Percentiles rank a stretch among this genome's conserved stretches.
Evolutionary conservation across 2,797 vertebrate genomes (phyloP).

Genomic region (Schizopygopsis pylzovi): DNA sequence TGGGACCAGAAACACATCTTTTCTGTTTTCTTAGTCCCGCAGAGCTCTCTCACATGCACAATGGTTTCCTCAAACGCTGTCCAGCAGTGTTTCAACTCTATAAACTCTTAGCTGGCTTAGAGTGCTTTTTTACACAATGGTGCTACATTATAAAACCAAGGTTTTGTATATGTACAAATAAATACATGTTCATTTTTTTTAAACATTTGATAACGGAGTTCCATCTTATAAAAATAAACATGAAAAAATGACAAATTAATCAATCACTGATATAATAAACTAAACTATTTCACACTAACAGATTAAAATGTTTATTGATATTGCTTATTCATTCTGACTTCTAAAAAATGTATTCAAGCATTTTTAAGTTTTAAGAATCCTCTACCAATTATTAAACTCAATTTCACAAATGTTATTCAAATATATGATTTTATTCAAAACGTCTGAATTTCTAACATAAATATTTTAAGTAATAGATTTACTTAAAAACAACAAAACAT

Average conservation of each 20-base stretch:
- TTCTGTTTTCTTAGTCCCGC: constrained; percentile 49
- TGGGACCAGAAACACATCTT: constrained; percentile 58
- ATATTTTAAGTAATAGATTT: background rate
- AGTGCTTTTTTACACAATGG: constrained; percentile 9
- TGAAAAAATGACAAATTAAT: background rate
- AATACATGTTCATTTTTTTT: fast-evolving
- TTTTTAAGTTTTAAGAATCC: background rate
- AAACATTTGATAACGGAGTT: background rate
- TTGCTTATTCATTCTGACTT: background rate
- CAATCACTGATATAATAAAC: background rate
- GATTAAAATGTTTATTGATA: background rate
- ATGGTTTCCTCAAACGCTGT: constrained; percentile 31
- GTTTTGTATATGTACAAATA: background rate
- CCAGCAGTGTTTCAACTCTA: constrained; percentile 9
- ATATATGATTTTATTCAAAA: background rate
- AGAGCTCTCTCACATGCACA: constrained; percentile 57
- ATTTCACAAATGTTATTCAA: background rate
- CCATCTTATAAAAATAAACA: background rate
- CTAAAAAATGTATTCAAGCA: background rate
- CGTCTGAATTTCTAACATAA: background rate
- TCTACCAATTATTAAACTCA: background rate
- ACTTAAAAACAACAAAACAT: background rate
- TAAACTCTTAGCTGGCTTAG: background rate
- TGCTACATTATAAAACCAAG: background rate
- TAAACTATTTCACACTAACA: background rate